Conservation (phyloP, 2,888 invertebrate genomes). For the Caenorhabditis imperialis region DNA sequence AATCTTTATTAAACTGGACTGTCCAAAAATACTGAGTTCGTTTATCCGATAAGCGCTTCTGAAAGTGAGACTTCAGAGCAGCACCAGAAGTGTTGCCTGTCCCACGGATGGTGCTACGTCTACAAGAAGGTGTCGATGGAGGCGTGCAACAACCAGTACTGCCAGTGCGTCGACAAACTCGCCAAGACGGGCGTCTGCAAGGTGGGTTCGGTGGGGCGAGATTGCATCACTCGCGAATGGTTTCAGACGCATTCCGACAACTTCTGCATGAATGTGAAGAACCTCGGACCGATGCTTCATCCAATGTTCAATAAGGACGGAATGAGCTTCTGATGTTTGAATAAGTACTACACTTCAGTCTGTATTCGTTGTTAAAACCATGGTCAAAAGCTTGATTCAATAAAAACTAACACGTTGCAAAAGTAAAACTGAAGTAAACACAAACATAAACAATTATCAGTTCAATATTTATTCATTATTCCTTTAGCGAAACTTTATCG, state of each 20-base stretch:
- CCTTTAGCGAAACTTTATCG: too few relatives aligned
- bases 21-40: conserved; percentile 34
- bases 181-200: conserved; percentile 46
- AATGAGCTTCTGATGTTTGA: conserved; percentile 36
- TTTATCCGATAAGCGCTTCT: neutral
- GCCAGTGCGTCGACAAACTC: conserved; percentile 33
- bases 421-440: too few relatives aligned
- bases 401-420: too few relatives aligned
- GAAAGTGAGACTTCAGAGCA: conserved; percentile 13
- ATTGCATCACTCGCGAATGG: neutral
- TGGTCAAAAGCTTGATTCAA: too few relatives aligned
- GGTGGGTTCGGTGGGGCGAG: neutral
- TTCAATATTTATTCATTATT: too few relatives aligned
- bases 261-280: conserved; percentile 51
- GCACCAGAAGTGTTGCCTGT: conserved; percentile 44
- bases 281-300: conserved; percentile 42
- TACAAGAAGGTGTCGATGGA: conserved; percentile 40
- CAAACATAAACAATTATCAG: too few relatives aligned
- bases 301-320: conserved; percentile 44
- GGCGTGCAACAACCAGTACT: conserved; percentile 50
- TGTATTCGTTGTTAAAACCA: too few relatives aligned
- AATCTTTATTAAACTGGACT: conserved; percentile 46
- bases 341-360: too few relatives aligned
- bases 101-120: conserved; percentile 49
- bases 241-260: conserved; percentile 51